A percentile compares a stretch with the other conserved stretches of the same genome.
Conservation (phyloP, 2,797 vertebrate genomes). For the Chelmon rostratus region DNA sequence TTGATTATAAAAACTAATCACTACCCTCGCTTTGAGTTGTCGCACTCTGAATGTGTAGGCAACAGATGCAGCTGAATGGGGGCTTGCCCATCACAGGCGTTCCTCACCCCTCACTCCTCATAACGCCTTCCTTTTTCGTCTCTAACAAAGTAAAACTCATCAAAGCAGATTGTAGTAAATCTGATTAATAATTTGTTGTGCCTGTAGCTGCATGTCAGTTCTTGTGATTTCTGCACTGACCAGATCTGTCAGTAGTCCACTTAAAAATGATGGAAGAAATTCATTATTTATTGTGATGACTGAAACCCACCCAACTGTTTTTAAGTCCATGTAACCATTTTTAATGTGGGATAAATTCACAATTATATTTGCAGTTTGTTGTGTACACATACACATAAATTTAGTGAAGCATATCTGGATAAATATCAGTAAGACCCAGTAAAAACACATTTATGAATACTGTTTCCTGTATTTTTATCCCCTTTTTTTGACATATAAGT, state of each 20-base stretch:
- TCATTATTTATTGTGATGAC: background rate
- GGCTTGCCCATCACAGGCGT: background rate
- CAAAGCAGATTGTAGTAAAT: background rate
- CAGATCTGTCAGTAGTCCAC: slow-evolving; percentile 1
- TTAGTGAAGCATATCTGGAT: background rate
- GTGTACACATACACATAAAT: background rate
- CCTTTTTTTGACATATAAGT: slow-evolving; percentile 12
- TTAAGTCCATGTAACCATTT: background rate
- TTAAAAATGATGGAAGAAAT: slow-evolving; percentile 2
- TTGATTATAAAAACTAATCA: slow-evolving; percentile 41
- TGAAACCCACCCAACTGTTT: background rate
- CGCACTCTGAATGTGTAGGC: slow-evolving; percentile 8
- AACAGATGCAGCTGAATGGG: background rate
- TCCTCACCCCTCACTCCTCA: background rate
- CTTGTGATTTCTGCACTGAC: slow-evolving; percentile 7
- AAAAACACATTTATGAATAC: slow-evolving; percentile 1
- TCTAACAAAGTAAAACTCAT: slow-evolving; percentile 26
- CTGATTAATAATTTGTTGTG: slow-evolving; percentile 20
- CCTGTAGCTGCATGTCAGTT: slow-evolving; percentile 24
- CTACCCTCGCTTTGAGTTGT: slow-evolving; percentile 15
- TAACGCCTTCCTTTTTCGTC: background rate
- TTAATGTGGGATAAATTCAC: background rate
- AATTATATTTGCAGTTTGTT: background rate
- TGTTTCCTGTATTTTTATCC: background rate
- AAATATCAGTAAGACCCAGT: slow-evolving; percentile 1